Percentiles rank a stretch among this genome's conserved stretches.
phyloP scores from a whole-genome alignment of 2,113 vertebrate species.

The Thymallus thymallus region DNA sequence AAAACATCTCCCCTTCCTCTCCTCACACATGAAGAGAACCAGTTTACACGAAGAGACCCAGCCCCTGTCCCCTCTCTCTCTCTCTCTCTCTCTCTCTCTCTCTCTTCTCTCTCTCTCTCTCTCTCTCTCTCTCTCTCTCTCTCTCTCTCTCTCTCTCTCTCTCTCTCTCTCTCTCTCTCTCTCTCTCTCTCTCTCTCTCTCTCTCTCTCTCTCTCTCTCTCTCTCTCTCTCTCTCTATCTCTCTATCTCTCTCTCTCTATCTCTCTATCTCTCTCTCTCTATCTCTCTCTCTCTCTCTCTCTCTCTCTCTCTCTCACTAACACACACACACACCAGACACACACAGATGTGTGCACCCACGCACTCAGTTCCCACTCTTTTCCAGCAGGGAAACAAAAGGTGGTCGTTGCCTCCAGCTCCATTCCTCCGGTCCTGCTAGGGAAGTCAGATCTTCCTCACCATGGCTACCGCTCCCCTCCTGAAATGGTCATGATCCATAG shows the following conservation, averaged over 20 bases:
- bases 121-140: not conserved
- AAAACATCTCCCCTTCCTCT: conserved; percentile 27
- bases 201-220: conserved; percentile 2
- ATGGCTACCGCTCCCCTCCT: not conserved
- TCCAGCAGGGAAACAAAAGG: not conserved
- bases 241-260: not conserved
- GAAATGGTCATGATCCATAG: not conserved
- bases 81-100: too few relatives aligned
- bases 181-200: not conserved
- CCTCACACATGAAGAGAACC: conserved; percentile 18
- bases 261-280: not conserved
- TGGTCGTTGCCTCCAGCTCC: not conserved
- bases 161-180: not conserved
- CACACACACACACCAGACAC: not conserved
- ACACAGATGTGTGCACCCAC: not conserved
- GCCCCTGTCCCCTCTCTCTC: too few relatives aligned
- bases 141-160: not conserved
- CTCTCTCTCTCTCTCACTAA: not conserved
- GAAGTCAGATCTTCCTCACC: not conserved
- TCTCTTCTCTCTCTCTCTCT: too few relatives aligned
- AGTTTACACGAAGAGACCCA: too few relatives aligned
- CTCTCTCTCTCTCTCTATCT: conserved; percentile 4
- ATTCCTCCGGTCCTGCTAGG: not conserved
- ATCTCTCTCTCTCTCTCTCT: not conserved
- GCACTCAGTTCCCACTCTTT: not conserved